Base-by-base conservation (phyloP, 2,113 vertebrate genomes). In the Hirundichthys speculiger region DNA sequence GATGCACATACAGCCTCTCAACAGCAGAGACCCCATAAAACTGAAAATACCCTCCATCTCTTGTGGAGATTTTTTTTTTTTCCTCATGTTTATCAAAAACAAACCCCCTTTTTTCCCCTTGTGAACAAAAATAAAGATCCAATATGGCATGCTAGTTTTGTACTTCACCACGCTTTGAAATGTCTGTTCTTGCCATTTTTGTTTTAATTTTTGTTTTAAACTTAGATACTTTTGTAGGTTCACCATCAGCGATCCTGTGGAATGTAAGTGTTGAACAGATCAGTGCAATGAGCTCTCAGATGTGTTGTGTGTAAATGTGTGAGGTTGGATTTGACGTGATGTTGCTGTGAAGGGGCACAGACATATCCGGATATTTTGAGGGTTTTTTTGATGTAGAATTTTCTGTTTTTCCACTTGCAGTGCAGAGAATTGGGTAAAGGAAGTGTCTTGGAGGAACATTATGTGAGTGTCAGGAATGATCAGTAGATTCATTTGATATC, bases 71-170 rank as follows among this genome's bases (percentile, higher is more conserved):
- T 68, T 60, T 55, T 62, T 73, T 45, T 62, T 63, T 22, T 34
- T 30, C 46, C 40, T 72, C 30, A 34, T 65, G 47, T 71, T 72
- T 18, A 69, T 58, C 64, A 25, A 79, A 79, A 50, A 73, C 54
- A 54, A 76, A 27, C 47, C 47, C 72, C 63, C 48, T 50, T 70
- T 62, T 68, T 59, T 70, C 55, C 64, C 65, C 59, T 71, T 86
- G 90, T 92, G 93, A 89, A 87, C 87, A 58, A 68, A 58, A 68
- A 53, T 75, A 78, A 78, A 66, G 77, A 77, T 84, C 60, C 78
- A 82, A 88, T 86, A 89, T 62, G 80, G 86, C 90, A 92, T 92
- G 93, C 89, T 86, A 91, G 90, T 93, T 94, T 94, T 95, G 39
- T 90, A 89, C 86, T 82, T 82, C 49, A 68, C 22, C 54, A 64